These are phyloP conservation scores for Tigriopus californicus DNA, from an alignment of 2,888 invertebrate genomes.

Conservation along the genomic window DNA sequence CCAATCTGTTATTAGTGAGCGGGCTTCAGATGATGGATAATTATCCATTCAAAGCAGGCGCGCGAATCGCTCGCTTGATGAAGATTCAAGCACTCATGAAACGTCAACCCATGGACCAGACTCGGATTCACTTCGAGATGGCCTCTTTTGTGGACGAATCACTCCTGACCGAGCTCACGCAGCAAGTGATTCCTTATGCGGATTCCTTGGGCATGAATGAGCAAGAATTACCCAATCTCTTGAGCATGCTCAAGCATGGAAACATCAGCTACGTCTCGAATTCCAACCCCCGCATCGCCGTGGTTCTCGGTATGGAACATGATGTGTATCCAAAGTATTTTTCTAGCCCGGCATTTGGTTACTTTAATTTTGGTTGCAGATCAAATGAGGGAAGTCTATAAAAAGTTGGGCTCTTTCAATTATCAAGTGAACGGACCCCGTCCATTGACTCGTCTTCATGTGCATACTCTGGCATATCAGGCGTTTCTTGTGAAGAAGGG, in stretches of 20 bases:
- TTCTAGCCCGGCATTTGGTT: no score
- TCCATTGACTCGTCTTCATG: slow-evolving; percentile 51
- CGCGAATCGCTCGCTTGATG: slow-evolving; percentile 39
- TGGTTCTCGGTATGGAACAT: slow-evolving; percentile 38
- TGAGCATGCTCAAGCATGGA: slow-evolving; percentile 46
- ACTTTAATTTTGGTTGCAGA: slow-evolving; percentile 31
- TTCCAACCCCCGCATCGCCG: slow-evolving; percentile 57
- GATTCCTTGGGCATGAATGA: slow-evolving; percentile 77
- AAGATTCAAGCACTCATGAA: slow-evolving; percentile 47
- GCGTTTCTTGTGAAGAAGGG: slow-evolving; percentile 49
- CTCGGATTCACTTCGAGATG: slow-evolving; percentile 64
- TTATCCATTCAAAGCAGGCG: slow-evolving; percentile 45
- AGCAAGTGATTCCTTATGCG: slow-evolving; percentile 47
- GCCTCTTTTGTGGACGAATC: slow-evolving; percentile 58
- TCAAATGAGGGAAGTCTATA: slow-evolving; percentile 52
- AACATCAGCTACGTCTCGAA: slow-evolving; percentile 53
- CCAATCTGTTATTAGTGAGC: slow-evolving; percentile 55
- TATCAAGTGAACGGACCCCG: slow-evolving; percentile 31
- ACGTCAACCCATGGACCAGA: slow-evolving; percentile 34
- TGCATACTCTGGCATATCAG: slow-evolving; percentile 72
- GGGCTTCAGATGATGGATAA: slow-evolving; percentile 79
- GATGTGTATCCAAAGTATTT: no score
- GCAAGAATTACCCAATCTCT: slow-evolving; percentile 51
- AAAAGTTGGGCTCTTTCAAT: slow-evolving; percentile 18
- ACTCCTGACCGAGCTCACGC: slow-evolving; percentile 43